These are phyloP conservation scores for Galbula dea DNA, from an alignment of 2,113 vertebrate genomes.

Conservation along the genomic window DNA sequence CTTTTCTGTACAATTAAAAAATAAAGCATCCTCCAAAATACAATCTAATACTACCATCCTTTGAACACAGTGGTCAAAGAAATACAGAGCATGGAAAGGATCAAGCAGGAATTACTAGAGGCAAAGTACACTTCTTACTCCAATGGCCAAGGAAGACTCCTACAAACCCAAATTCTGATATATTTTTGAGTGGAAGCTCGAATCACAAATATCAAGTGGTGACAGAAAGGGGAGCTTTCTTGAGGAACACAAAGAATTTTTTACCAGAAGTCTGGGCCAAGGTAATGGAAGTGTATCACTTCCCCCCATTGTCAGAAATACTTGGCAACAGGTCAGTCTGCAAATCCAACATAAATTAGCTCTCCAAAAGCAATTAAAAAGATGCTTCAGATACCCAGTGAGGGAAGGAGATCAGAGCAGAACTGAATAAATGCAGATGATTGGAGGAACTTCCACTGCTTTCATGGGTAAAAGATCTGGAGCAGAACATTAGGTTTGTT, in stretches of 20 bases:
- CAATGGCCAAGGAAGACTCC: background rate
- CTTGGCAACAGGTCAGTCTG: slow-evolving; percentile 10
- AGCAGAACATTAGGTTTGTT: slow-evolving; percentile 23
- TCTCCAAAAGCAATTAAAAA: slow-evolving; percentile 15
- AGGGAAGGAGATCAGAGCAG: background rate
- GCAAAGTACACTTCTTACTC: background rate
- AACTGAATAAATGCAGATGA: background rate
- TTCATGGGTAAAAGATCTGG: background rate
- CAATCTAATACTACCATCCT: background rate
- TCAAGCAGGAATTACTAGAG: background rate
- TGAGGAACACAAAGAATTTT: background rate
- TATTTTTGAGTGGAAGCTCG: background rate
- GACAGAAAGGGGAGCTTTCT: background rate
- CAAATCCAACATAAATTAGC: background rate
- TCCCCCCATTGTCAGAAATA: slow-evolving; percentile 48
- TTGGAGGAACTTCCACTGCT: background rate
- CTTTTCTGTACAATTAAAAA: background rate
- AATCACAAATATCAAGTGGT: background rate
- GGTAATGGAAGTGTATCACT: slow-evolving; percentile 49
- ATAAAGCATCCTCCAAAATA: background rate
- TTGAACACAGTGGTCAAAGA: background rate
- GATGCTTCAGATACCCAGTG: background rate
- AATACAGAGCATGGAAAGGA: background rate
- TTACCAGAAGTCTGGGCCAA: background rate
- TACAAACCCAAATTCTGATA: background rate